Evolutionary conservation across 2,888 invertebrate species (phyloP).

Genomic region (Exocentrus adspersus): DNA sequence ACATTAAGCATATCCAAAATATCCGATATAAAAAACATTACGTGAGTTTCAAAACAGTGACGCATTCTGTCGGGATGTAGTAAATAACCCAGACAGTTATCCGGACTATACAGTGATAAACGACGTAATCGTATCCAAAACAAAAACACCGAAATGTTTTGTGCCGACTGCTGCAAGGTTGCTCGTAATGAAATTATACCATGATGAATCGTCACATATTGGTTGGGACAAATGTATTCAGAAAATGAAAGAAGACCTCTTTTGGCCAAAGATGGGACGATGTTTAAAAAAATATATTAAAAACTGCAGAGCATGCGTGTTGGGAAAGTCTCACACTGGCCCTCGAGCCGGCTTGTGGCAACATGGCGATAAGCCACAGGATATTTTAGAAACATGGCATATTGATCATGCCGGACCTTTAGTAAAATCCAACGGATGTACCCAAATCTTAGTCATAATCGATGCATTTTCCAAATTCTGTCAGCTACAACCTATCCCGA

Average conservation of each 20-base stretch:
- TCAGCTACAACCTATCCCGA: conserved; percentile 20
- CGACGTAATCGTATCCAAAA: background rate
- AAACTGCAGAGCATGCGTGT: background rate
- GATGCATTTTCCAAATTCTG: conserved; percentile 32
- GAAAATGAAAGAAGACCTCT: background rate
- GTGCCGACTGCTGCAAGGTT: background rate
- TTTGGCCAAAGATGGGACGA: background rate
- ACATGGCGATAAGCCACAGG: conserved; percentile 36
- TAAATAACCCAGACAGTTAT: background rate
- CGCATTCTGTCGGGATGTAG: background rate
- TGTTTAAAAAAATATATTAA: background rate
- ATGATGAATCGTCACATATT: too few species aligned
- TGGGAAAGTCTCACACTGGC: conserved; percentile 40
- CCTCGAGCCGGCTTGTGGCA: conserved; percentile 33
- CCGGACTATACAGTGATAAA: background rate
- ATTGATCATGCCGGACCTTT: conserved; percentile 44
- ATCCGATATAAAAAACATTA: background rate
- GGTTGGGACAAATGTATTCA: too few species aligned
- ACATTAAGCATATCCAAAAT: background rate
- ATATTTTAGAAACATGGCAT: conserved; percentile 38
- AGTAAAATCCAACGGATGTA: conserved; percentile 11
- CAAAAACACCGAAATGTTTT: background rate
- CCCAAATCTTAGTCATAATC: conserved; percentile 15
- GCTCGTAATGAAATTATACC: background rate
- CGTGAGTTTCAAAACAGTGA: background rate